Percentiles rank a stretch among this genome's conserved stretches.
Evolutionary conservation across 2,113 vertebrate genomes (phyloP).

Genomic region (Paradoxurus hermaphroditus): DNA sequence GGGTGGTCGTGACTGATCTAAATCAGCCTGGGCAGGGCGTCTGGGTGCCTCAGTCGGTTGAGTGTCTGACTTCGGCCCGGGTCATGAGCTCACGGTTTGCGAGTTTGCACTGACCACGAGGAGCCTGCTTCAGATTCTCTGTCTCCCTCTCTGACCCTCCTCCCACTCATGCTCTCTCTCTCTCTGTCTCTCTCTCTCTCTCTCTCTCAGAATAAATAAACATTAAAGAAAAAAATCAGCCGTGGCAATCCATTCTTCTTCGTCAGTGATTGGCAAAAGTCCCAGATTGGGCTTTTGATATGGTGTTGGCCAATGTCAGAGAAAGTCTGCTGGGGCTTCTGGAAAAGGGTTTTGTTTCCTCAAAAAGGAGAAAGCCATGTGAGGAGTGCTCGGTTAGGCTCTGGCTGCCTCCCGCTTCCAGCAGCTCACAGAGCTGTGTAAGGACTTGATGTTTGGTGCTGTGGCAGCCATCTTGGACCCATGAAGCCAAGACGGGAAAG

Average conservation of each 20-base stretch:
- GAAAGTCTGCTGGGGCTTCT: not conserved
- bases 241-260: not conserved
- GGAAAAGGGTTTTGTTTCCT: not conserved
- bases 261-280: not conserved
- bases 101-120: too few relatives aligned
- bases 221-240: not conserved
- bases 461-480: not conserved
- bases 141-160: too few relatives aligned
- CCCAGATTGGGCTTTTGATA: not conserved
- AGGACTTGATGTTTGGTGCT: not conserved
- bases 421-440: not conserved
- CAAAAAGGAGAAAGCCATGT: not conserved
- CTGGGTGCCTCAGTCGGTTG: too few relatives aligned
- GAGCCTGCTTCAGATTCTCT: too few relatives aligned
- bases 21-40: not conserved
- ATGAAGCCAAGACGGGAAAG: not conserved
- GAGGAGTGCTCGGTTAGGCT: not conserved
- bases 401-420: not conserved
- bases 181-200: too few relatives aligned
- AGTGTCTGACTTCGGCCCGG: too few relatives aligned
- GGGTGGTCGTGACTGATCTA: not conserved
- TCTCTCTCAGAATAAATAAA: too few relatives aligned
- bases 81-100: too few relatives aligned
- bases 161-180: too few relatives aligned
- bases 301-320: not conserved